These are phyloP conservation scores for Trachymyrmex septentrionalis DNA, from an alignment of 1,140 invertebrate species.

Conservation along the genomic window DNA sequence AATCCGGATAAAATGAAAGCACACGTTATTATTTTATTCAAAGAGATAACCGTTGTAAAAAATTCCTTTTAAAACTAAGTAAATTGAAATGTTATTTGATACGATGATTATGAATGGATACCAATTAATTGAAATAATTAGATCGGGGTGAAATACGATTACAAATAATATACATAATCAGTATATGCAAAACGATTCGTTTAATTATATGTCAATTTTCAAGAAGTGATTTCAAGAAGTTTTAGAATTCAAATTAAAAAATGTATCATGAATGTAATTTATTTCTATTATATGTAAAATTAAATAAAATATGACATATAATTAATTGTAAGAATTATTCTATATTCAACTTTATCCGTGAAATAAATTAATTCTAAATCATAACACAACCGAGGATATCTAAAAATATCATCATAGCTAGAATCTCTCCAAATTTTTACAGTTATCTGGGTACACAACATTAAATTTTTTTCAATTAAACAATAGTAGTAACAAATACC, in stretches of 20 bases:
- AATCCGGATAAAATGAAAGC: neutral
- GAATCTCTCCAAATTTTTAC: neutral
- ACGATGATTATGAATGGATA: neutral
- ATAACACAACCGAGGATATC: neutral
- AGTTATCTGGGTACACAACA: neutral
- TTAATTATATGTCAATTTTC: constrained; percentile 22
- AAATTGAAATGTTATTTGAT: neutral
- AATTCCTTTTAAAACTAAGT: neutral
- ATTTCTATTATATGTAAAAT: constrained; percentile 2
- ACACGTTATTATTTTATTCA: neutral
- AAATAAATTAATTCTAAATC: constrained; percentile 20
- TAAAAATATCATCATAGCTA: constrained; percentile 18
- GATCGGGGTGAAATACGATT: neutral
- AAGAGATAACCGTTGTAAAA: neutral
- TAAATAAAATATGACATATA: constrained; percentile 1
- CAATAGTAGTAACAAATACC: constrained; percentile 12
- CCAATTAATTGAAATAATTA: neutral
- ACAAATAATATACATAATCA: constrained; percentile 17
- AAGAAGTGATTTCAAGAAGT: neutral
- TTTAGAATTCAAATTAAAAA: neutral
- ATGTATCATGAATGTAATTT: neutral
- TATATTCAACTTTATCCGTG: neutral
- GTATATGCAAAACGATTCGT: neutral
- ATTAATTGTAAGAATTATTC: neutral
- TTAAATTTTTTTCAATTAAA: constrained; percentile 17